Evolutionary conservation across 2,113 vertebrate species (phyloP), one percentile per base, ranked within the genome.

Genomic region (Hystrix cristata): DNA sequence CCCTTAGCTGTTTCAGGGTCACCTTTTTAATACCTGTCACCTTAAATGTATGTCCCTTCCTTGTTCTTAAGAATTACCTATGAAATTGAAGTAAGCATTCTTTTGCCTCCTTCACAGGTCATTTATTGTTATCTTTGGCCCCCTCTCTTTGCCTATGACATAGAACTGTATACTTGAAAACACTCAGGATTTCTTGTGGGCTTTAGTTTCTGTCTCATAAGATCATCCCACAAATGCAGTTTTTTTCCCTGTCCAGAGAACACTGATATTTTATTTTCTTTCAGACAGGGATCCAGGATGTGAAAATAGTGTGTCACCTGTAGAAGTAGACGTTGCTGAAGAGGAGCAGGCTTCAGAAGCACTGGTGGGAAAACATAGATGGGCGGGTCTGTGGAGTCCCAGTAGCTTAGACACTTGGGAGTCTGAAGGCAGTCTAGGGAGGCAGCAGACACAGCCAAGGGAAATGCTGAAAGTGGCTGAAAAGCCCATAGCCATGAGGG

Each of bases 251-350:
- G 18, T 57, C 46, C n/a, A 95, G 69, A 87, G 57, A 95, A 90
- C 21, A 67, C 14, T 88, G 48, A 13, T 18, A 25, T 94, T 96
- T 94, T 95, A 14, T 90, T 97, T 88, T 94, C 91, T 98, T 98
- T 95, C 95, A 98, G 98, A 93, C 29, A 83, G 67, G 87, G 85
- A 95, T 59, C 83, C 8, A 60, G 83, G 76, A 69, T 11, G 25
- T 79, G 92, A 90, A 91, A 78, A 90, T 14, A 64, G 29, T 38
- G 0, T 31, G 14, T 71, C 87, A 62, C 34, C 18, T 55, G 51
- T 43, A 82, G 69, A 95, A 15, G 62, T 3, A 15, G 48, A 29
- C 43, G 23, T 92, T 78, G 69, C 86, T 87, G 84, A 62, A 78
- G 53, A 80, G 57, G 23, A 53, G 6, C 89, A 59, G 7, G 71